Evolutionary conservation across 2,113 vertebrate genomes (phyloP), one percentile per base, ranked within the genome.

Genomic region (Canis aureus): DNA sequence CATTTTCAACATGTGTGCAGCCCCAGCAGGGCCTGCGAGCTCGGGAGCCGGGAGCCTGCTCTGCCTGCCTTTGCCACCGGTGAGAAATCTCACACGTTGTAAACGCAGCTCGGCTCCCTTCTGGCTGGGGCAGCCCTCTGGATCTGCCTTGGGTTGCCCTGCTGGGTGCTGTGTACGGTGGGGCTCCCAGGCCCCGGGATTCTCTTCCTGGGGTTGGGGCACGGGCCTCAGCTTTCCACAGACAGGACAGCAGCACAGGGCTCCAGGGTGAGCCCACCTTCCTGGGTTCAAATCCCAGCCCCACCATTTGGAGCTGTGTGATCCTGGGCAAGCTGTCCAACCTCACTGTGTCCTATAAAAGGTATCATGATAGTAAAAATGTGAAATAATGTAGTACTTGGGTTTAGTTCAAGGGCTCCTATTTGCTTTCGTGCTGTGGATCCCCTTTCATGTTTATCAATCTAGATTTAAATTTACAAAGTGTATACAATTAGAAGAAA

Each of bases 71-170:
- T 35, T 20, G 74, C 57, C 51, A 6, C 11, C 27, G 64, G 97
- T 96, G 97, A 97, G 97, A 94, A 93, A 96, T 97, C 96, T 96
- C 92, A 62, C 95, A 98, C 53, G 0, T 92, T 94, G 92, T 98
- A 96, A 98, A 96, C 1, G 15, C 78, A 20, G 29, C 90, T n/a
- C 8, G 32, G 90, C 94, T 95, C 95, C 69, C 55, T 95, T 76
- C 94, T 97, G 97, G 76, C 92, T 29, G 91, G 82, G 59, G 59
- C 73, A 57, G 67, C 79, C 9, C 51, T 64, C 66, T 62, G 80
- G 85, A 71, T 49, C 92, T 2, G 7, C 84, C 95, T 79, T 79
- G 86, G 49, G 64, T 62, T 60, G 69, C 71, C 53, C 71, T 35
- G 38, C 62, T 82, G 27, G 35, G 38, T 49, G 55, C 84, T 64